Base-by-base conservation (phyloP, 2,888 invertebrate species). In the Eledone cirrhosa region DNA sequence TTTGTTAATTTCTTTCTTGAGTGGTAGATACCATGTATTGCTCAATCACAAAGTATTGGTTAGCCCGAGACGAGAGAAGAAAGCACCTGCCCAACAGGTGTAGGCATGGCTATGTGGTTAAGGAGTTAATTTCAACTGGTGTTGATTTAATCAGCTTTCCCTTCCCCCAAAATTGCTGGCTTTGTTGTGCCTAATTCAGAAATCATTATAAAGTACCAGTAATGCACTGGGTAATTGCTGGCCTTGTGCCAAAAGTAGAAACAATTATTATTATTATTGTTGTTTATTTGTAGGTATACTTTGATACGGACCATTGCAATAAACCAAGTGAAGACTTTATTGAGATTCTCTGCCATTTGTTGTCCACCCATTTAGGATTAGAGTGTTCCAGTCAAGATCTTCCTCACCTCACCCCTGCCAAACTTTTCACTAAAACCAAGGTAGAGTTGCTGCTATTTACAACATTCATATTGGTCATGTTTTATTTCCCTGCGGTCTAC, bases 381-480 rank as follows among this genome's bases (percentile, higher is more conserved):
- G 87, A 89, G 80, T 88, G 87, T 79, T 80, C 77, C 27, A 77
- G 79, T 0, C 78, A 81, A 0, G 53, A 80, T 16, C 24, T 80
- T 0, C 87, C 86, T n/a, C 48, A 79, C n/a, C 85, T 87, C 13
- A 88, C 89, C 29, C 86, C 87, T n/a, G 85, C 85, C 47, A 81
- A 83, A 53, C 83, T 89, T 14, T 78, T 89, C n/a, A 79, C 87
- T 5, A 83, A 79, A 79, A 53, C 78, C 11, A 41, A 85, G 85
- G 88, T 88, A 80, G 78, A 22, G 33, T 41, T 41, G 41, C 41
- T 41, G 41, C 41, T 11, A 41, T 41, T 41, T 41, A 41, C 11
- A 8, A 5, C 41, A 41, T 41, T 41, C 0, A 41, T 8, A 8
- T 41, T 3, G 11, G 5, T 41, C 41, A 41, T 41, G 8, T 41